phyloP scores from a whole-genome alignment of 2,888 invertebrate genomes.

The Erynnis tages region DNA sequence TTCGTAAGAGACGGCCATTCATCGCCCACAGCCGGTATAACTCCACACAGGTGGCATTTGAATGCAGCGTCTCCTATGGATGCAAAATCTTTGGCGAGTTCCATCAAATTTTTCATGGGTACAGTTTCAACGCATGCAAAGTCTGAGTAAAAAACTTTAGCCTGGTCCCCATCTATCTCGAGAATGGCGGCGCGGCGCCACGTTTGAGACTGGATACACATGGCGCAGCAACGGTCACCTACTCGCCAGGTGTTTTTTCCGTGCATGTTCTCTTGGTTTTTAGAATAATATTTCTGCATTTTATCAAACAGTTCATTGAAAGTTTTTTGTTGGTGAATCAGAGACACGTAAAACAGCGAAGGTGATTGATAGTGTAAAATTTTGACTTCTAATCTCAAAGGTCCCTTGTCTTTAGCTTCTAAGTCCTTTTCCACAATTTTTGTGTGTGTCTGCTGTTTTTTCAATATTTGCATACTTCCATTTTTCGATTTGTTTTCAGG shows the following conservation, averaged over 20 bases:
- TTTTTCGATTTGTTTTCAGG: conserved; percentile 33
- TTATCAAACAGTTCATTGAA: conserved; percentile 71
- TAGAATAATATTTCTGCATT: conserved; percentile 78
- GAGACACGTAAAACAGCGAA: conserved; percentile 82
- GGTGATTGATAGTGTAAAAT: conserved; percentile 78
- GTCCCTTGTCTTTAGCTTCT: conserved; percentile 70
- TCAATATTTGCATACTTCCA: conserved; percentile 44
- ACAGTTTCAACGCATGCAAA: conserved; percentile 80
- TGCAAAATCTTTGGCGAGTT: conserved; percentile 74
- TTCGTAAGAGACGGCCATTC: conserved; percentile 84
- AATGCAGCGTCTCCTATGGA: conserved; percentile 80
- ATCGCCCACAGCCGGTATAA: conserved; percentile 85
- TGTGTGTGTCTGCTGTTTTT: conserved; percentile 34
- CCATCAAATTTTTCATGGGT: conserved; percentile 63
- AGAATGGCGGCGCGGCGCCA: conserved; percentile 84
- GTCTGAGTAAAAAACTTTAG: conserved; percentile 85
- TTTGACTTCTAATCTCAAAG: conserved; percentile 71
- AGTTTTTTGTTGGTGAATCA: conserved; percentile 66
- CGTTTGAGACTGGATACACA: conserved; percentile 68
- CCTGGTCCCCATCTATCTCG: conserved; percentile 55
- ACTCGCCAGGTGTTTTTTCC: conserved; percentile 69
- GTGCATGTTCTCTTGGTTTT: conserved; percentile 38
- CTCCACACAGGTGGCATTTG: conserved; percentile 85
- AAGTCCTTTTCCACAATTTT: conserved; percentile 46
- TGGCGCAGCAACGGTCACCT: conserved; percentile 71